Conservation (phyloP, 2,888 invertebrate species). For the Iphiclides podalirius region DNA sequence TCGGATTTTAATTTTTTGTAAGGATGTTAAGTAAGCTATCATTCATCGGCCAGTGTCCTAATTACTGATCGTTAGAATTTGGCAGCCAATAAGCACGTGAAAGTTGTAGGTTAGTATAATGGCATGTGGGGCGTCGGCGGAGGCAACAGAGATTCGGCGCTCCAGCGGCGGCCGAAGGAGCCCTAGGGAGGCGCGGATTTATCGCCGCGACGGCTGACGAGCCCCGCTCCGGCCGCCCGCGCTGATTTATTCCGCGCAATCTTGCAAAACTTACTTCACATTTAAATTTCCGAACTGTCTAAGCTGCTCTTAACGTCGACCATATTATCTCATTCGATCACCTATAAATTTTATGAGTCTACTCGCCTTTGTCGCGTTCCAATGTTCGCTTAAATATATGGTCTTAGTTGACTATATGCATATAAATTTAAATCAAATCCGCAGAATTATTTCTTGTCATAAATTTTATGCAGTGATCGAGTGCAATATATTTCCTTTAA, state of each 20-base stretch:
- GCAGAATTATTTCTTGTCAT: constrained; percentile 38
- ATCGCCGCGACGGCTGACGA: constrained; percentile 58
- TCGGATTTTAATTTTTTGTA: too few species aligned
- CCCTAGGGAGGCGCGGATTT: constrained; percentile 75
- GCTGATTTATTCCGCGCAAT: constrained; percentile 79
- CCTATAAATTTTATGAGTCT: constrained; percentile 79
- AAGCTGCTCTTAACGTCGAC: constrained; percentile 79
- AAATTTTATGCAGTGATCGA: too few species aligned
- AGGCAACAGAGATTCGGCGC: constrained; percentile 43
- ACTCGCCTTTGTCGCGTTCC: constrained; percentile 72
- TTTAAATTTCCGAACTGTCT: constrained; percentile 81
- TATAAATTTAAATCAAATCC: background rate
- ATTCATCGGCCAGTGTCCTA: background rate
- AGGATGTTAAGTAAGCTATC: constrained; percentile 17
- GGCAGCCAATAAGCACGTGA: constrained; percentile 1
- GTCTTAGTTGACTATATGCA: constrained; percentile 44
- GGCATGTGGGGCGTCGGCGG: constrained; percentile 49
- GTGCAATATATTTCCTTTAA: too few species aligned
- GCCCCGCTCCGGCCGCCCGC: constrained; percentile 47
- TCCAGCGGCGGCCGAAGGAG: constrained; percentile 48
- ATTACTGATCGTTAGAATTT: too few species aligned
- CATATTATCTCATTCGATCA: constrained; percentile 81
- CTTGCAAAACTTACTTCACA: constrained; percentile 81
- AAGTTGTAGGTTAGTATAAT: constrained; percentile 20
- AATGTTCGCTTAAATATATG: constrained; percentile 69